Evolutionary conservation across 2,888 invertebrate species (phyloP).

Genomic region (Morpho deidamia): DNA sequence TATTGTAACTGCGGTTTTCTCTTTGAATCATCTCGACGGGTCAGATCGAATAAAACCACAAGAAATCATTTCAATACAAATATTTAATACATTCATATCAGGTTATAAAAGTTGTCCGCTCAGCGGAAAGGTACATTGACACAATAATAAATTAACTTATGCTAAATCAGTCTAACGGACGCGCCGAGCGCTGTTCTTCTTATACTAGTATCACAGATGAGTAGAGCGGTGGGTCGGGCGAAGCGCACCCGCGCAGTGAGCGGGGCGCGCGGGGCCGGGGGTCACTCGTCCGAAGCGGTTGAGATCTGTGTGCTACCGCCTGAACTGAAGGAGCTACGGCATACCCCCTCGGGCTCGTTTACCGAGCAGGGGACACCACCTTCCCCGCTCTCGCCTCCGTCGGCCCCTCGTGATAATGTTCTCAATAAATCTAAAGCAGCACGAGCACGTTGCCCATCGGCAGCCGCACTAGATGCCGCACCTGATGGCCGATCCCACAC

Average conservation of each 20-base stretch:
- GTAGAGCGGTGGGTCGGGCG: constrained; percentile 74
- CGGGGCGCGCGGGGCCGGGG: constrained; percentile 29
- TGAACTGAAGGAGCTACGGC: constrained; percentile 81
- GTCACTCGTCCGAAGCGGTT: constrained; percentile 80
- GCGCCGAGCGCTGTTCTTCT: constrained; percentile 70
- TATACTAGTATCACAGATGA: constrained; percentile 77
- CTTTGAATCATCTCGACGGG: constrained; percentile 26
- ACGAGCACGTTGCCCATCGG: constrained; percentile 71
- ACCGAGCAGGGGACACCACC: constrained; percentile 35
- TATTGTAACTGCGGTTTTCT: constrained; percentile 24
- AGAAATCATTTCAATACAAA: constrained; percentile 52
- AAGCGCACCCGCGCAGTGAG: constrained; percentile 51
- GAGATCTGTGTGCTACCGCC: constrained; percentile 81
- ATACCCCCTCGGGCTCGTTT: constrained; percentile 72
- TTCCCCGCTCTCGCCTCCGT: constrained; percentile 45
- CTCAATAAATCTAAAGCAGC: constrained; percentile 63
- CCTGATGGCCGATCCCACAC: constrained; percentile 75
- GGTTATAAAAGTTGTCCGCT: constrained; percentile 72
- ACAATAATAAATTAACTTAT: constrained; percentile 72
- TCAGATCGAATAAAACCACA: constrained; percentile 46
- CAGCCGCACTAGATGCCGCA: constrained; percentile 75
- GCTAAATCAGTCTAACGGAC: constrained; percentile 76
- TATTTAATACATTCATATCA: constrained; percentile 58
- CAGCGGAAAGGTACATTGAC: constrained; percentile 76
- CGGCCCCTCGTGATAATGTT: constrained; percentile 63